phyloP scores from a whole-genome alignment of 2,888 invertebrate genomes.

The Nineta flava region DNA sequence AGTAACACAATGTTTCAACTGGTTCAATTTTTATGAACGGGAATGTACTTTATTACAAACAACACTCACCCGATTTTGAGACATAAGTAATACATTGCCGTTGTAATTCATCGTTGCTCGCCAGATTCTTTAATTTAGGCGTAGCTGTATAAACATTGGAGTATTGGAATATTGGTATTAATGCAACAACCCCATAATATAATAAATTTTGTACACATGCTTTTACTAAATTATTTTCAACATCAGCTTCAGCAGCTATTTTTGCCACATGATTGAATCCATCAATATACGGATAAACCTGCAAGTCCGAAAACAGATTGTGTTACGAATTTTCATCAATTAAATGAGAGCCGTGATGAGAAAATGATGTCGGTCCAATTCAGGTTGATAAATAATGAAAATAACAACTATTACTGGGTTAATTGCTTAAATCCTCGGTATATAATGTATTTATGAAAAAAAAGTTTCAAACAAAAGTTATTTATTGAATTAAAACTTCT shows the following conservation, averaged over 20 bases:
- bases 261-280: constrained; percentile 84
- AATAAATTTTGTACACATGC: constrained; percentile 85
- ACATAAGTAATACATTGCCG: constrained; percentile 32
- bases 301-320: constrained; percentile 21
- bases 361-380: no score
- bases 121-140: constrained; percentile 34
- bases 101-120: constrained; percentile 32
- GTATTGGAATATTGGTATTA: constrained; percentile 47
- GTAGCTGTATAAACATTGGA: constrained; percentile 48
- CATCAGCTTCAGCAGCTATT: constrained; percentile 79
- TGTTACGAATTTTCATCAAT: no score
- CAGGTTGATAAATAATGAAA: no score
- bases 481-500: no score
- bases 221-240: constrained; percentile 86
- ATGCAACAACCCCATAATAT: constrained; percentile 49
- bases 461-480: no score
- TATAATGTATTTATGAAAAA: no score
- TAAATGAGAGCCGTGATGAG: no score
- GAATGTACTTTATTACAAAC: no score
- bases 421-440: no score
- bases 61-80: constrained; percentile 26
- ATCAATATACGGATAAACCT: constrained; percentile 74
- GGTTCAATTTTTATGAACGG: no score
- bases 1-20: no score
- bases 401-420: no score